Conservation (phyloP, 2,888 invertebrate species). For the Coenonympha glycerion region DNA sequence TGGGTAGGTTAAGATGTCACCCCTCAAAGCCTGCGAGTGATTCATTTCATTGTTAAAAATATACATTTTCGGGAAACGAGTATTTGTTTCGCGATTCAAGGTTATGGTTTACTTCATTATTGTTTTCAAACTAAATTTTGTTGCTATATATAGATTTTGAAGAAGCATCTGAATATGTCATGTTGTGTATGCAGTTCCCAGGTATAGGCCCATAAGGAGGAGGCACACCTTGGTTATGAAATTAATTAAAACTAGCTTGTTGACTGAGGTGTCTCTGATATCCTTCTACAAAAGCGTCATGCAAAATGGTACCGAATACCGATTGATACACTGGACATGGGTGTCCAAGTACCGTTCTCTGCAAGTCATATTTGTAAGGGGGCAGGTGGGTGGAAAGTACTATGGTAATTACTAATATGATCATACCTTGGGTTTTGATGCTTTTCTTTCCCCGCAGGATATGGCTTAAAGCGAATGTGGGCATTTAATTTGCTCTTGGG, state of each 20-base stretch:
- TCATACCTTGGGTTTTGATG: slow-evolving; percentile 67
- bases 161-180: slow-evolving; percentile 50
- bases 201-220: slow-evolving; percentile 51
- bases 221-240: slow-evolving; percentile 56
- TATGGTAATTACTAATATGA: slow-evolving; percentile 59
- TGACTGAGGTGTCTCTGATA: slow-evolving; percentile 54
- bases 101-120: slow-evolving; percentile 53
- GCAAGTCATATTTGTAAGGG: slow-evolving; percentile 61
- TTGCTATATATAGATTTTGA: slow-evolving; percentile 45
- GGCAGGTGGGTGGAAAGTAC: slow-evolving; percentile 55
- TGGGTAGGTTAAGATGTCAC: slow-evolving; percentile 50
- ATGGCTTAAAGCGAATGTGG: slow-evolving; percentile 63
- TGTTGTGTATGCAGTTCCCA: slow-evolving; percentile 53
- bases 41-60: slow-evolving; percentile 54
- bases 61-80: slow-evolving; percentile 48
- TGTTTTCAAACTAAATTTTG: slow-evolving; percentile 55
- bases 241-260: slow-evolving; percentile 50
- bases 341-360: slow-evolving; percentile 51
- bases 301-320: slow-evolving; percentile 42
- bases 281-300: slow-evolving; percentile 53
- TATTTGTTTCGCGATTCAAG: slow-evolving; percentile 56
- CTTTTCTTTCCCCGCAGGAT: slow-evolving; percentile 59
- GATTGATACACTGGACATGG: slow-evolving; percentile 55
- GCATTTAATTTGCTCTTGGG: too few relatives aligned
- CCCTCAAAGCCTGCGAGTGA: slow-evolving; percentile 48